Conservation (phyloP, 2,113 vertebrate genomes). For the Argyrosomus japonicus region DNA sequence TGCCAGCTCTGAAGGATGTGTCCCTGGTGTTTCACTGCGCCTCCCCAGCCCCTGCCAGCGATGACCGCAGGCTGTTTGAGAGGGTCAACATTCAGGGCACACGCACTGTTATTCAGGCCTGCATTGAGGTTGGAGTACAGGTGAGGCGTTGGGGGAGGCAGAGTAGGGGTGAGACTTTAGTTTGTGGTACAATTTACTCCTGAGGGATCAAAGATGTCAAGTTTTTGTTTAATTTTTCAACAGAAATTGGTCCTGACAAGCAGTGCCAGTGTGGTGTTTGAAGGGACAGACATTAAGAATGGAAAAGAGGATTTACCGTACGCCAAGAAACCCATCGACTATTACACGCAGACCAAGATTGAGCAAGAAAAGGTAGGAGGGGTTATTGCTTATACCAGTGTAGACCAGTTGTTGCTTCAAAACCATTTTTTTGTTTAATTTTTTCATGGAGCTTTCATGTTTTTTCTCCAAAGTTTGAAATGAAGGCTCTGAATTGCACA, state of each 20-base stretch:
- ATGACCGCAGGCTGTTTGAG: constrained; percentile 91
- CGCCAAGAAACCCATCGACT: constrained; percentile 93
- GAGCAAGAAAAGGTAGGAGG: constrained; percentile 92
- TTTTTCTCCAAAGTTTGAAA: neutral
- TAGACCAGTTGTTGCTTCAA: neutral
- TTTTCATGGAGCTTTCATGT: neutral
- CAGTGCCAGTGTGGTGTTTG: constrained; percentile 97
- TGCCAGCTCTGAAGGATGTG: constrained; percentile 88
- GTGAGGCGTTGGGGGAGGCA: constrained; percentile 74
- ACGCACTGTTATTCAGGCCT: constrained; percentile 89
- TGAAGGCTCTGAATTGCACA: no score
- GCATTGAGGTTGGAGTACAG: constrained; percentile 91
- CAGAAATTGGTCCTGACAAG: constrained; percentile 97
- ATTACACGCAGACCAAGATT: constrained; percentile 98
- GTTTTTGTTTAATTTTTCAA: constrained; percentile 19
- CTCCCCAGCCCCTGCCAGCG: constrained; percentile 90
- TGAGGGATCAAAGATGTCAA: neutral
- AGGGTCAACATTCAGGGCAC: constrained; percentile 93
- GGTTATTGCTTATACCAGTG: no score
- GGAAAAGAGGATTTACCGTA: constrained; percentile 95
- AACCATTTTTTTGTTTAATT: neutral
- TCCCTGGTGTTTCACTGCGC: constrained; percentile 95
- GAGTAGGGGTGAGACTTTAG: neutral
- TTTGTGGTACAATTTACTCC: neutral
- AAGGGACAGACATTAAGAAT: constrained; percentile 93